phyloP scores from a whole-genome alignment of 1,140 invertebrate genomes.

The Musca vetustissima region DNA sequence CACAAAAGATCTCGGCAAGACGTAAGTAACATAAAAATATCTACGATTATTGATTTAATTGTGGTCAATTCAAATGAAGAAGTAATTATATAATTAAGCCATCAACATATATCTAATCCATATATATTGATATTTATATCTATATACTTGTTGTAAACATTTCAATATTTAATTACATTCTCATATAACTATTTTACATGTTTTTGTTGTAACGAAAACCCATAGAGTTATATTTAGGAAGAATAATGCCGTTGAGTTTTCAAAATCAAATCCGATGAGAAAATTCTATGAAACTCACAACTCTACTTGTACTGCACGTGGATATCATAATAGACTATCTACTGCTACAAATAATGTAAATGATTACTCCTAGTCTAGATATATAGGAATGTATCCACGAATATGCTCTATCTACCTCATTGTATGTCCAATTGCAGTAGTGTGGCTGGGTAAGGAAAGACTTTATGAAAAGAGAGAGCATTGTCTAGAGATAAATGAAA shows the following conservation, averaged over 20 bases:
- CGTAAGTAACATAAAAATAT: slow-evolving; percentile 40
- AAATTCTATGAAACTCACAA: not conserved
- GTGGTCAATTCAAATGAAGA: slow-evolving; percentile 20
- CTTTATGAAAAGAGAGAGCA: too few relatives aligned
- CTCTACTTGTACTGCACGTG: slow-evolving; percentile 9
- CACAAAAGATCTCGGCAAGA: slow-evolving; percentile 48
- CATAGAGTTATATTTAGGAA: slow-evolving; percentile 19
- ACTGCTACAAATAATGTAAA: not conserved
- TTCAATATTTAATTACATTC: not conserved
- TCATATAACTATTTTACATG: slow-evolving; percentile 19
- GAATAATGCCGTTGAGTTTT: slow-evolving; percentile 1
- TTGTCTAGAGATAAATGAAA: too few relatives aligned
- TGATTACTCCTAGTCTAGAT: too few relatives aligned
- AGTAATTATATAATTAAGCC: slow-evolving; percentile 20
- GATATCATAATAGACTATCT: not conserved
- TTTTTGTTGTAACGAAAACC: slow-evolving; percentile 21
- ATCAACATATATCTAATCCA: not conserved
- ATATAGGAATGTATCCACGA: too few relatives aligned
- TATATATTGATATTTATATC: not conserved
- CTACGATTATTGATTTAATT: slow-evolving; percentile 16
- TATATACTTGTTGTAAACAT: not conserved
- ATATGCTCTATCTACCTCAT: too few relatives aligned
- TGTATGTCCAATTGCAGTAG: too few relatives aligned
- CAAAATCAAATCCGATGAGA: not conserved
- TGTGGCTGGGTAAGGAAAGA: too few relatives aligned